phyloP scores from a whole-genome alignment of 2,113 vertebrate species.

The Ifrita kowaldi region DNA sequence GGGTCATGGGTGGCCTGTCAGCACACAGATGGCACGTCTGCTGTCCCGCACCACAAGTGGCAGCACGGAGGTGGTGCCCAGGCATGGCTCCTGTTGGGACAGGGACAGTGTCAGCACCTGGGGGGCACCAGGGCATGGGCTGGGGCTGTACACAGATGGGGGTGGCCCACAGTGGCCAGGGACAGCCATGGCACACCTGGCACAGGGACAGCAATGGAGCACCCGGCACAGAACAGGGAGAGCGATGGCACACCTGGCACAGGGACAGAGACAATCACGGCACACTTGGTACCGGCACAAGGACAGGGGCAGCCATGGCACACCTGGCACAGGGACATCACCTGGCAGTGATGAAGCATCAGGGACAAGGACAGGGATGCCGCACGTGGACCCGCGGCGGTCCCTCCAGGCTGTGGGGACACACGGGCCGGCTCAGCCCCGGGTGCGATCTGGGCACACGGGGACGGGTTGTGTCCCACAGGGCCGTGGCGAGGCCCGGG shows the following conservation, averaged over 20 bases:
- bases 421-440: background rate
- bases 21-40: accelerated
- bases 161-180: background rate
- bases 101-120: background rate
- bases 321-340: background rate
- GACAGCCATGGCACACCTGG: too few relatives aligned
- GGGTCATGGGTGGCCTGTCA: accelerated
- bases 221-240: background rate
- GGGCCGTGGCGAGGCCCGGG: background rate
- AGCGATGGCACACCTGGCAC: background rate
- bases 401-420: background rate
- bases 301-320: too few relatives aligned
- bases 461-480: background rate
- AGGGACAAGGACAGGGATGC: background rate
- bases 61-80: background rate
- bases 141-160: accelerated
- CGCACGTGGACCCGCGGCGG: accelerated
- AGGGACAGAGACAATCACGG: background rate
- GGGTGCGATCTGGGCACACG: accelerated
- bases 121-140: accelerated
- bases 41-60: accelerated
- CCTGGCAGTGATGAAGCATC: too few relatives aligned
- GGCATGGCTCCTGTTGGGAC: accelerated
- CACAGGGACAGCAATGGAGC: background rate
- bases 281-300: background rate